These are phyloP conservation scores for Drosophila crucigera DNA, from an alignment of 2,888 invertebrate species.

Conservation along the genomic window DNA sequence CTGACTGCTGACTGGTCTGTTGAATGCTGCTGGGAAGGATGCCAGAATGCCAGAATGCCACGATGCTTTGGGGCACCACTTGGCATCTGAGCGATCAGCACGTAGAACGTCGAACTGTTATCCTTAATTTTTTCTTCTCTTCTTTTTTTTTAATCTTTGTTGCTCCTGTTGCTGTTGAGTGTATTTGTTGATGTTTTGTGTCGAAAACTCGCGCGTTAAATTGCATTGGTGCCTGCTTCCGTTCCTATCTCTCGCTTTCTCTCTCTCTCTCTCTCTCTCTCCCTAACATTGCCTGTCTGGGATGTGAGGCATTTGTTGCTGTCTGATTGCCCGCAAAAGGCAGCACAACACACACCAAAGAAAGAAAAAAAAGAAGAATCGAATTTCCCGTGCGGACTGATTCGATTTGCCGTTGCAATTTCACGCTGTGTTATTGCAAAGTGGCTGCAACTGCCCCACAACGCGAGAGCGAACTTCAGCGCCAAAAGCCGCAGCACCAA, in stretches of 20 bases:
- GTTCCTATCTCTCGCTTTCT: conserved; percentile 1
- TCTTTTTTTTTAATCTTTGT: conserved; percentile 5
- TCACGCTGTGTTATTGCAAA: conserved; percentile 84
- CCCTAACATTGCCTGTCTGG: conserved; percentile 24
- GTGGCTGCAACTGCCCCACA: conserved; percentile 75
- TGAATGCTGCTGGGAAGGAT: conserved; percentile 22
- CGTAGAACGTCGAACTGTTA: conserved; percentile 19
- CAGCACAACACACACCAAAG: conserved; percentile 24
- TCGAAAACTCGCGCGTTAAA: conserved; percentile 51
- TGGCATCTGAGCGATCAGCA: conserved; percentile 47
- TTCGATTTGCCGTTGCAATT: conserved; percentile 85
- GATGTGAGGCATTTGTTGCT: conserved; percentile 69
- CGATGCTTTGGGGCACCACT: conserved; percentile 39
- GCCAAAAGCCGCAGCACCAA: conserved; percentile 41
- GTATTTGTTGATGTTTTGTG: conserved; percentile 36
- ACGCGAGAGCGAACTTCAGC: conserved; percentile 14
- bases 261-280: conserved; percentile 8
- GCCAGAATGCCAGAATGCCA: conserved; percentile 28
- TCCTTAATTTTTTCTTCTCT: conserved; percentile 33
- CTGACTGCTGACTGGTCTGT: conserved; percentile 22
- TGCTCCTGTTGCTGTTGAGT: conserved; percentile 2
- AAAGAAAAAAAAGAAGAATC: conserved; percentile 73
- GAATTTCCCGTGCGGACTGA: conserved; percentile 84
- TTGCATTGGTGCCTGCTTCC: conserved; percentile 55
- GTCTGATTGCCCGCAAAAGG: conserved; percentile 81